Conservation (phyloP, 2,797 vertebrate genomes). For the Sardinella longiceps region DNA sequence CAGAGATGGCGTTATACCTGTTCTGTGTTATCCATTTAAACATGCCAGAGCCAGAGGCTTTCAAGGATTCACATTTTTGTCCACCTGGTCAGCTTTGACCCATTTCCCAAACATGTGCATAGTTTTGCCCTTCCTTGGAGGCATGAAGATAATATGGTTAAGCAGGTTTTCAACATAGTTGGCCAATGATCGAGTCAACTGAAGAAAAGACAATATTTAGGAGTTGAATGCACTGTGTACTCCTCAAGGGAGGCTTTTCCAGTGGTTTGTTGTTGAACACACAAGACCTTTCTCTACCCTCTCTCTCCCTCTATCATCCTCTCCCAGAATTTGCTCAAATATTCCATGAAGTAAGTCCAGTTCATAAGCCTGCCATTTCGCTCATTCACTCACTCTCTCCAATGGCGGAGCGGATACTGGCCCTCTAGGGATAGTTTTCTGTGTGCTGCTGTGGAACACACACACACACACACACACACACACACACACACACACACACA, state of each 20-base stretch:
- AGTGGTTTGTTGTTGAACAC: not conserved
- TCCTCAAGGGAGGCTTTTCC: not conserved
- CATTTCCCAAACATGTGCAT: not conserved
- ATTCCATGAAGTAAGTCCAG: not conserved
- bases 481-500: not conserved
- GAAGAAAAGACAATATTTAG: not conserved
- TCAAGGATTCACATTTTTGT: conserved; percentile 56
- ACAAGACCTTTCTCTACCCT: not conserved
- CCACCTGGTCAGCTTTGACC: conserved; percentile 11
- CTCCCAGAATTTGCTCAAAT: not conserved
- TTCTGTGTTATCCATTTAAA: conserved; percentile 55
- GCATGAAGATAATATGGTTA: not conserved
- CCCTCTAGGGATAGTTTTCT: not conserved
- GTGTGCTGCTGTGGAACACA: not conserved
- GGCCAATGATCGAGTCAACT: not conserved
- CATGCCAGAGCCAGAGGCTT: conserved; percentile 48
- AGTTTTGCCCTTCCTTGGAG: not conserved
- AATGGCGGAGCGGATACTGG: not conserved
- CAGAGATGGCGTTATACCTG: conserved; percentile 67
- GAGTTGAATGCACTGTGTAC: not conserved
- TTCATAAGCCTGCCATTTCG: not conserved
- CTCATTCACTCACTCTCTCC: not conserved
- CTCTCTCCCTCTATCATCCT: not conserved
- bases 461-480: not conserved
- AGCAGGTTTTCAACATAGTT: not conserved